Conservation (phyloP, 2,888 invertebrate species). For the Apocheima hispidaria region DNA sequence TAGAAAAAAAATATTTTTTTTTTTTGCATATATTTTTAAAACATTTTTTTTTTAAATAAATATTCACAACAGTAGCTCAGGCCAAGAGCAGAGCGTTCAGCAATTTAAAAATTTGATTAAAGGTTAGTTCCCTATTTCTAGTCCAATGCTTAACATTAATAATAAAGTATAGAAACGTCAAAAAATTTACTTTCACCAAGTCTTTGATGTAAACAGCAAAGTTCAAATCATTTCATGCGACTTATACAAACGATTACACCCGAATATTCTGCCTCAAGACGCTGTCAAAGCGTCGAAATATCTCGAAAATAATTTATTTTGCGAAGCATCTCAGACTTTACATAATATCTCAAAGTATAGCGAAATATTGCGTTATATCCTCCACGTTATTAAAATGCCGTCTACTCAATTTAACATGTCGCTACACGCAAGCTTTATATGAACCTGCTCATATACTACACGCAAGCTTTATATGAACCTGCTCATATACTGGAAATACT, state of each 20-base stretch:
- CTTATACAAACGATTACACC: constrained; percentile 14
- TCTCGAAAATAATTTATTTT: constrained; percentile 18
- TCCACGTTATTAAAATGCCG: constrained; percentile 29
- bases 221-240: constrained; percentile 9
- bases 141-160: neutral
- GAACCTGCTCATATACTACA: no score
- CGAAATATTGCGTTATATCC: constrained; percentile 15
- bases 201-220: constrained; percentile 13
- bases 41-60: no score
- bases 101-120: constrained; percentile 1
- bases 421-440: constrained; percentile 20
- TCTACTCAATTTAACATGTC: constrained; percentile 33
- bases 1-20: no score
- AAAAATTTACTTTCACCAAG: constrained; percentile 10
- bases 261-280: constrained; percentile 4
- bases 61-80: no score
- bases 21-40: no score
- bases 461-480: constrained; percentile 17
- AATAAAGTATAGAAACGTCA: neutral
- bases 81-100: no score
- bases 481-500: no score
- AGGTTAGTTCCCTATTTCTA: neutral
- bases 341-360: constrained; percentile 1
- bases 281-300: constrained; percentile 14
- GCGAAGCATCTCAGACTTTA: constrained; percentile 5